Evolutionary conservation across 2,888 invertebrate genomes (phyloP).

Genomic region (Sialis fuliginosa): DNA sequence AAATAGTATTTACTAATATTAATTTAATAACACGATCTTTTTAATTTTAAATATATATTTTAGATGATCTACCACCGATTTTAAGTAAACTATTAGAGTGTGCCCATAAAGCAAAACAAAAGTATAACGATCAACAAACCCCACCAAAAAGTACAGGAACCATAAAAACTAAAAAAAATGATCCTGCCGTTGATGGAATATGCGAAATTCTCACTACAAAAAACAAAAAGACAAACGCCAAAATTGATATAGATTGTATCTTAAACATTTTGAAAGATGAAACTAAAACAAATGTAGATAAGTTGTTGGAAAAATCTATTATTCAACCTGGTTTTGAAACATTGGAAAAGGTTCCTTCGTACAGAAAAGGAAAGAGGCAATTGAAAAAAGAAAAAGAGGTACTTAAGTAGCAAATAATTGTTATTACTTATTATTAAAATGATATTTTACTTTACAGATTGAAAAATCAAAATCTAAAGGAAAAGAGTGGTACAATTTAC

Average conservation of each 20-base stretch:
- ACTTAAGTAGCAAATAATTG: slow-evolving; percentile 7
- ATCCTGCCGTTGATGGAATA: slow-evolving; percentile 21
- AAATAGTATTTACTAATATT: neutral
- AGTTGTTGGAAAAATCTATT: slow-evolving; percentile 41
- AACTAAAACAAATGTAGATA: slow-evolving; percentile 27
- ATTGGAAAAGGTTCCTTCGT: slow-evolving; percentile 37
- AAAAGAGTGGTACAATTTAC: slow-evolving; percentile 74
- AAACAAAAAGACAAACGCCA: slow-evolving; percentile 14
- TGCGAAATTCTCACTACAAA: slow-evolving; percentile 11
- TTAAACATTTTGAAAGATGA: slow-evolving; percentile 27
- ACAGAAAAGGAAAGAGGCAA: slow-evolving; percentile 35
- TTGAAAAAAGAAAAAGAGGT: slow-evolving; percentile 38
- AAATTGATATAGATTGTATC: slow-evolving; percentile 25
- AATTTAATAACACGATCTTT: neutral
- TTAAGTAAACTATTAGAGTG: neutral
- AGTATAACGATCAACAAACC: neutral
- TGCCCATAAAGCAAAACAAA: neutral
- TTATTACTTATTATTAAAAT: slow-evolving; percentile 1
- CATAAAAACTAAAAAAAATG: slow-evolving; percentile 17
- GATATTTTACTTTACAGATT: slow-evolving; percentile 28
- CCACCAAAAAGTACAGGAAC: neutral
- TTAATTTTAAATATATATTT: neutral
- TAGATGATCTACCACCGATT: neutral
- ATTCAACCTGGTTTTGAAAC: slow-evolving; percentile 45
- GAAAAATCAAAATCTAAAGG: slow-evolving; percentile 71